phyloP scores from a whole-genome alignment of 2,113 vertebrate genomes.

The Alligator sinensis region DNA sequence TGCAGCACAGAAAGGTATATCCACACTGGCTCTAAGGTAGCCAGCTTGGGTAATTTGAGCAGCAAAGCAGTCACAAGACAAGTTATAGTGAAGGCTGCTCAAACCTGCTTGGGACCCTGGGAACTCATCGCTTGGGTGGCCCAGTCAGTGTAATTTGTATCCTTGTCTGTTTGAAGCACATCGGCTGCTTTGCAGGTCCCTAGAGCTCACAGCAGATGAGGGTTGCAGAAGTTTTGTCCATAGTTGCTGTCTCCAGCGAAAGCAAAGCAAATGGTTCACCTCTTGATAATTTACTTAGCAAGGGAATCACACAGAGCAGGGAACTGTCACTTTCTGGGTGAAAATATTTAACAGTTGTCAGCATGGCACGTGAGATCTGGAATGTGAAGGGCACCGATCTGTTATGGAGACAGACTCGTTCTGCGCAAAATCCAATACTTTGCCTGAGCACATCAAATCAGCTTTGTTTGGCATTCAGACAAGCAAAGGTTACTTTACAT shows the following conservation, averaged over 20 bases:
- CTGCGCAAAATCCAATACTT: not conserved
- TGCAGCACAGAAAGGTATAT: not conserved
- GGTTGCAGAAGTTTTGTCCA: not conserved
- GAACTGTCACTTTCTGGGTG: not conserved
- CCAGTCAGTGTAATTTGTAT: not conserved
- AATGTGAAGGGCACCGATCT: not conserved
- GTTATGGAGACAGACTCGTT: not conserved
- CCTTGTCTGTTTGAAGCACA: not conserved
- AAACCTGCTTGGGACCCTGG: too few species aligned
- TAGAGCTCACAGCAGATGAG: not conserved
- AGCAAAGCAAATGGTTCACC: not conserved
- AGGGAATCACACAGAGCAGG: not conserved
- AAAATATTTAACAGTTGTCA: not conserved
- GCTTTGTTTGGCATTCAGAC: not conserved
- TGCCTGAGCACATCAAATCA: not conserved
- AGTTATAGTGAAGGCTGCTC: too few species aligned
- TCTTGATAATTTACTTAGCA: not conserved
- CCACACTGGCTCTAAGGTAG: not conserved
- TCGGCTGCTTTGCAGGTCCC: not conserved
- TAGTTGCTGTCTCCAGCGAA: not conserved
- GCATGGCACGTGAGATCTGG: not conserved
- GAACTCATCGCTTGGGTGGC: not conserved
- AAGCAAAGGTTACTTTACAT: not conserved
- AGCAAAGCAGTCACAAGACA: not conserved
- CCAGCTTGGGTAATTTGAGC: not conserved